Evolutionary conservation across 2,113 vertebrate species (phyloP), one percentile per base, ranked within the genome.

Genomic region (Cyprinodon variegatus): DNA sequence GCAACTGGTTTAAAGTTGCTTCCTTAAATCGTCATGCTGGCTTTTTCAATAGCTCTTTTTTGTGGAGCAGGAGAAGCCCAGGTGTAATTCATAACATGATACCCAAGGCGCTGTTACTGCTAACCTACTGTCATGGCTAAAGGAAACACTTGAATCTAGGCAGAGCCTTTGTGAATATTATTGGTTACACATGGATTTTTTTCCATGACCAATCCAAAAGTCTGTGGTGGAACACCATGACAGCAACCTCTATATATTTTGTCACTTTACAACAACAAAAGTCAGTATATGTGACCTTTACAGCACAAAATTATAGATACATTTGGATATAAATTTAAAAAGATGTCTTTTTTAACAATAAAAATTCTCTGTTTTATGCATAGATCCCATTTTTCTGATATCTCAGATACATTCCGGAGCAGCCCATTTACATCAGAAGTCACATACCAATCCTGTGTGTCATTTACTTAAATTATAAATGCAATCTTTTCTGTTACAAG

Each of bases 171-270:
- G 62, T 69, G 71, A 76, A 73, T 68, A 40, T 67, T 61, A 68
- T 82, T 80, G 71, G 71, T 63, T 61, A 73, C 68, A 83, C 77
- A 77, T 77, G 69, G 41, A 60, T 38, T 78, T 81, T 65, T 64
- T 53, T 22, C 72, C 69, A 39, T 1, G 36, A 74, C 45, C 63
- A 80, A 83, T 77, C 40, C 15, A 67, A 74, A 73, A 17, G 53
- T 53, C 69, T 38, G 61, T 53, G 61, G 38, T 17, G 36, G 62
- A 40, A 68, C 71, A 81, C 37, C 7, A 75, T 60, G 70, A 72
- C 60, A 50, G 53, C 80, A 76, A 85, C 29, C 29, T 29, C 29
- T 29, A 29, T 29, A 29, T 29, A 29, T 29, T 29, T 29, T 29
- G 29, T 29, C 29, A 1, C 50, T 4, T 6, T 41, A 41, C 9